Evolutionary conservation across 37 sponge, comb jelly and placozoan genomes (phyloP).

Genomic region (Hormiphora californensis): DNA sequence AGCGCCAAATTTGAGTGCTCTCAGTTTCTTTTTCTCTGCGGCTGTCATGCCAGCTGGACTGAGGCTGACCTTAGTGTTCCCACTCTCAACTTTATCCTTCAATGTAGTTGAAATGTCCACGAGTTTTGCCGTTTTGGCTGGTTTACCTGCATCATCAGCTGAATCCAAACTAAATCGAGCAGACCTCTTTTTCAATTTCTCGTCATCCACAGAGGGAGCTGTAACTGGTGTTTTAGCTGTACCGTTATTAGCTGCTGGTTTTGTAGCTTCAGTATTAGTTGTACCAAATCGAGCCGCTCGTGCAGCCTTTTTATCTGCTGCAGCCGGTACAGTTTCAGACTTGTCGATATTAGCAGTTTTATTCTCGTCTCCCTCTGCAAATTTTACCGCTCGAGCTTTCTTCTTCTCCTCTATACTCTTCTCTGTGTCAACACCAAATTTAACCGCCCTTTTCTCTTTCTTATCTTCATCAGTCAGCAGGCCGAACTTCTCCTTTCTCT

Average conservation of each 20-base stretch:
- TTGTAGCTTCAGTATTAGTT: neutral
- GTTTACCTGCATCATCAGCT: neutral
- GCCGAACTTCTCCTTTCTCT: conserved; percentile 29
- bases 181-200: conserved; percentile 23
- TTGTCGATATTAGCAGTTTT: too few species aligned
- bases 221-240: too few species aligned
- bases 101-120: conserved; percentile 21
- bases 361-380: too few species aligned
- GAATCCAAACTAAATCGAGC: conserved; percentile 40
- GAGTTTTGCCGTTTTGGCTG: neutral
- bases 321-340: neutral
- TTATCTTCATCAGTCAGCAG: conserved; percentile 11
- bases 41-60: neutral
- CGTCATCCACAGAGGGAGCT: neutral
- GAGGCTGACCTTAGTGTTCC: conserved; percentile 14
- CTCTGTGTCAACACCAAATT: conserved; percentile 22
- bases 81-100: conserved; percentile 47
- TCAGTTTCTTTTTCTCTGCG: conserved; percentile 34
- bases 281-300: conserved; percentile 24
- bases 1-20: conserved; percentile 52
- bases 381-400: conserved; percentile 10
- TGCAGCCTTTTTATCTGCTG: conserved; percentile 3
- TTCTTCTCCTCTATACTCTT: neutral
- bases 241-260: neutral
- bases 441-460: conserved; percentile 18